Base-by-base conservation (phyloP, 2,888 invertebrate species). In the Anticlea derivata region DNA sequence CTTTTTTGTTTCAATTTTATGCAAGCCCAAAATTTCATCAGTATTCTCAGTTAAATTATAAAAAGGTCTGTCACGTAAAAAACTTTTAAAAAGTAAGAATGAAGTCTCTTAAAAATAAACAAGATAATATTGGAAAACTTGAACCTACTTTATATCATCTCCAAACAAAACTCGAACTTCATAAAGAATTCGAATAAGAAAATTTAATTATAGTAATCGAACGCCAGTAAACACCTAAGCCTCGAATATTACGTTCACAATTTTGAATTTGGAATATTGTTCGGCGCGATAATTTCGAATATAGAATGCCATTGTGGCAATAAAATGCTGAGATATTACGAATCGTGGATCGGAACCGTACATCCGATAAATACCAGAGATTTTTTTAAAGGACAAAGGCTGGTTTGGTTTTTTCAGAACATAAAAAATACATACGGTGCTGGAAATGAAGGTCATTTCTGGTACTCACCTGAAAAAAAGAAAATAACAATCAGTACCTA, bases 391-490 rank as follows among this genome's bases (percentile, higher is more conserved):
- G n/a, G 40, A 40, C 31, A 26, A 31, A 50, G 48, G 51, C 8
- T 47, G 44, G 55, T 55, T 59, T 48, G 48, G n/a, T n/a, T n/a
- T n/a, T n/a, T n/a, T n/a, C n/a, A n/a, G n/a, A n/a, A 17, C 17
- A 17, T 17, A 20, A 8, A 55, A 60, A 60, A 58, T 61, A 68
- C 70, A 63, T 71, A 68, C 71, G 61, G 46, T 48, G 59, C 49
- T 53, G 55, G 58, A 60, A 50, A 56, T 30, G 46, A 59, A 53
- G 54, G 46, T 52, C 31, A 24, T 17, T 7, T 56, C 67, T 35
- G 63, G 60, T 65, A 85, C 86, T 85, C 85, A 86, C 86, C 86
- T 85, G 80, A 10, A 78, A 83, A 70, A 68, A 65, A 61, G 58
- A 63, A 61, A 60, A 41, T 7, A 44, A 50, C n/a, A 55, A 37